Evolutionary conservation across 2,888 invertebrate genomes (phyloP), one percentile per base, ranked within the genome.

Genomic region (Euzophera pinguis): DNA sequence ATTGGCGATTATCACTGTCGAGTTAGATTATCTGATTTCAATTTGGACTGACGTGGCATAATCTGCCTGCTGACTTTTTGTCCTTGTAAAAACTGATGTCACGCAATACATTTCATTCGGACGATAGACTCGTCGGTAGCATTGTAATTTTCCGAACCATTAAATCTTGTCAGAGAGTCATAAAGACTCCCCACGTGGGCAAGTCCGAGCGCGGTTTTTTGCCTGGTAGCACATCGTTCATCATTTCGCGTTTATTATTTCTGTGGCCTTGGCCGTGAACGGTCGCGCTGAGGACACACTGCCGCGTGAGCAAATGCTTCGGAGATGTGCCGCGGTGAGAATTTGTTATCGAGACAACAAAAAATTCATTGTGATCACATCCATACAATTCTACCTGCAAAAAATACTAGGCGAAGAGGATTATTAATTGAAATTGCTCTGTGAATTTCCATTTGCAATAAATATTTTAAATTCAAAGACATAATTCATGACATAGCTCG

Each of bases 221-320:
- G 74, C 73, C 70, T 73, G 71, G 75, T 69, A 77, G 81, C 84
- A 83, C 81, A 75, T 82, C 81, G 78, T 81, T 78, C 78, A 75
- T 86, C 84, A 85, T 83, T 77, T 79, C 80, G 68, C 78, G 78
- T 83, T 84, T 81, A 87, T 87, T 86, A 81, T 84, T 75, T 75
- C 67, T 71, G 75, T 82, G 89, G 81, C 89, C 89, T 90, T 90
- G 89, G 81, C 89, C 86, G 84, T 89, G 90, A 88, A 86, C 87
- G 86, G 78, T 78, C 85, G 83, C 66, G 73, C 73, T 66, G 68
- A 71, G 73, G 80, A 79, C 78, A 75, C 68, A 65, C 71, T 62
- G 64, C 67, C 70, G 76, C 77, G 78, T 78, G 77, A 73, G 75
- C 78, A 70, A 74, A 67, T 63, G 69, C 65, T 67, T 69, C 67